Conservation (phyloP, 2,797 vertebrate genomes). For the Gouania willdenowi region DNA sequence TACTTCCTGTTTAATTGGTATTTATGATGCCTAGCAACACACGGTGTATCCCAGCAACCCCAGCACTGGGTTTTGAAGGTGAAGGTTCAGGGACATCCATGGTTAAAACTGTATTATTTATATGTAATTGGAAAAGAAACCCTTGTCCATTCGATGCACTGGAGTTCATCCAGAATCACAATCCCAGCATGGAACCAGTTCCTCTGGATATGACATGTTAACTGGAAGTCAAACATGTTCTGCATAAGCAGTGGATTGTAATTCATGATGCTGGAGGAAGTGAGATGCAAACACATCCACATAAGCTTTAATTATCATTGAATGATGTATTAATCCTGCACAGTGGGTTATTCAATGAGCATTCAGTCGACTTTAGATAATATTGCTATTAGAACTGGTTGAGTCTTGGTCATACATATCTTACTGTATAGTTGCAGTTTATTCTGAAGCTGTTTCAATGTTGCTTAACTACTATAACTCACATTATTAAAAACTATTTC, state of each 20-base stretch:
- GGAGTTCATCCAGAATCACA: not conserved
- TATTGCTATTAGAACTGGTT: too few species aligned
- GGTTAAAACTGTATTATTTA: not conserved
- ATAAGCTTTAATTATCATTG: not conserved
- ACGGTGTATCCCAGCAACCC: not conserved
- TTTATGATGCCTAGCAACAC: too few species aligned
- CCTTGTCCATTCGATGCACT: not conserved
- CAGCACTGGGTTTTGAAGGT: not conserved
- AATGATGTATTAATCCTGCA: too few species aligned
- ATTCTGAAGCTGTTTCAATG: too few species aligned
- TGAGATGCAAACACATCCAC: not conserved
- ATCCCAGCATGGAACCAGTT: not conserved
- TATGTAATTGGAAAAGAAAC: not conserved
- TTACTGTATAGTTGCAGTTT: too few species aligned
- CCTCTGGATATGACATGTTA: not conserved
- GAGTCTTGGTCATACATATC: too few species aligned
- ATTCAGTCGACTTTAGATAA: too few species aligned
- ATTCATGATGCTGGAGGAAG: not conserved
- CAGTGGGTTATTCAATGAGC: too few species aligned
- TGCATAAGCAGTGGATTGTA: not conserved
- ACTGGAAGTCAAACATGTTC: not conserved
- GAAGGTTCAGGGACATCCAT: not conserved
- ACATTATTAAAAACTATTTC: too few species aligned
- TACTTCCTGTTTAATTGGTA: too few species aligned
- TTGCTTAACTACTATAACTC: too few species aligned